These are phyloP conservation scores for Pangasius macronema DNA, from an alignment of 2,797 vertebrate species.

Conservation along the genomic window DNA sequence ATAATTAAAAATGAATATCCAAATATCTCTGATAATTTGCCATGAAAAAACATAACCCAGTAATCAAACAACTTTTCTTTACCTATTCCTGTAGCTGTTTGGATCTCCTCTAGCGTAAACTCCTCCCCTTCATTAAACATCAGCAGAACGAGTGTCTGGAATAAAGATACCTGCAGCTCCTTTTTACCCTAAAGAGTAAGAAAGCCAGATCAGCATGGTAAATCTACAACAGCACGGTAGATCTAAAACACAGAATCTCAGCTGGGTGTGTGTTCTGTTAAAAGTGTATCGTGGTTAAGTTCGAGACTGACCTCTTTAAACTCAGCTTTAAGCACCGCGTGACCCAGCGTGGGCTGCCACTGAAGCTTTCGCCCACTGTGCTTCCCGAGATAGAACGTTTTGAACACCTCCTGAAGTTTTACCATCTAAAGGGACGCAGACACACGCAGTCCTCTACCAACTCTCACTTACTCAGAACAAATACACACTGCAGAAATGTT, in stretches of 20 bases:
- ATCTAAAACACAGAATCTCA: background rate
- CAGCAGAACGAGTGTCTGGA: slow-evolving; percentile 95
- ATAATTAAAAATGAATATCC: background rate
- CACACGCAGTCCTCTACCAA: slow-evolving; percentile 51
- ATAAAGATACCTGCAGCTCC: slow-evolving; percentile 97
- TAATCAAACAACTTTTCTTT: slow-evolving; percentile 54
- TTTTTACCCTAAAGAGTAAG: slow-evolving; percentile 86
- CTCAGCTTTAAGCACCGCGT: slow-evolving; percentile 96
- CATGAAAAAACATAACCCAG: background rate
- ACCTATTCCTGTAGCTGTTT: slow-evolving; percentile 97
- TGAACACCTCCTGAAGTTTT: slow-evolving; percentile 97
- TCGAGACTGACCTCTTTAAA: slow-evolving; percentile 87
- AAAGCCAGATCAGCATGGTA: background rate
- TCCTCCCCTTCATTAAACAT: slow-evolving; percentile 99
- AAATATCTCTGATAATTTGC: background rate
- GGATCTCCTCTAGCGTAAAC: slow-evolving; percentile 96
- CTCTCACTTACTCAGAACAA: background rate
- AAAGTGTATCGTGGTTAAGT: background rate
- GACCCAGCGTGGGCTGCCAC: slow-evolving; percentile 97
- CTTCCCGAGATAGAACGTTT: slow-evolving; percentile 97
- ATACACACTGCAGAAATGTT: background rate
- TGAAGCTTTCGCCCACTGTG: slow-evolving; percentile 98
- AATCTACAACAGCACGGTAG: no score
- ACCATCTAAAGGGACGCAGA: slow-evolving; percentile 82
- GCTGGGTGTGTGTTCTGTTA: background rate